Percentiles rank a stretch among this genome's conserved stretches.
phyloP scores from a whole-genome alignment of 2,113 vertebrate genomes.

The Zosterops pallidus region DNA sequence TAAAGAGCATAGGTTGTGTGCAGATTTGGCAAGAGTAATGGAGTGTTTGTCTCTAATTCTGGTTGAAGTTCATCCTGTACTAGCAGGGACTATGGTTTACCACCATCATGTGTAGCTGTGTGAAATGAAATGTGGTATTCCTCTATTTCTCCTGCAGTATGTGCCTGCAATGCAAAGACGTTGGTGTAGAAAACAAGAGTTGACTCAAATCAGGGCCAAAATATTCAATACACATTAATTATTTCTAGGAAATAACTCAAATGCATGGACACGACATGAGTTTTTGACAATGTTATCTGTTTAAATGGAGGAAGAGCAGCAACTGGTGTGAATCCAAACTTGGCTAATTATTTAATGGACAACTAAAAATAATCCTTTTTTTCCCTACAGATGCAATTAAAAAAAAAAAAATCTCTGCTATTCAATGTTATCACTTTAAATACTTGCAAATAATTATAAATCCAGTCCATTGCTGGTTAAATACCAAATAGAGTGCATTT shows the following conservation, averaged over 20 bases:
- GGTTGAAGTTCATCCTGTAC: not conserved
- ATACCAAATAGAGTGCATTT: not conserved
- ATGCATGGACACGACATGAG: not conserved
- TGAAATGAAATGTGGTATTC: not conserved
- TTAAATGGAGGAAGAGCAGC: not conserved
- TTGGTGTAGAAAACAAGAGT: not conserved
- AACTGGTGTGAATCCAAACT: not conserved
- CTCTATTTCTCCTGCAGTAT: not conserved
- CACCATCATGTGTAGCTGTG: not conserved
- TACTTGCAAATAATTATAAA: not conserved
- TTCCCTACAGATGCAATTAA: not conserved
- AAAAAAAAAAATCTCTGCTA: not conserved
- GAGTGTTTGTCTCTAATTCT: not conserved
- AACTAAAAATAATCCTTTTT: not conserved
- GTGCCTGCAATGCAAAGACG: not conserved
- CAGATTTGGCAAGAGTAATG: not conserved
- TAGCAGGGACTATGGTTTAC: not conserved
- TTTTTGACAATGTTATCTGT: not conserved
- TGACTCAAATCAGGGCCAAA: not conserved
- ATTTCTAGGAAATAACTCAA: not conserved
- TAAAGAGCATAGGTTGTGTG: not conserved
- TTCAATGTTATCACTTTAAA: not conserved
- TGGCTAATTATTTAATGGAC: not conserved
- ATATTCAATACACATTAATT: not conserved
- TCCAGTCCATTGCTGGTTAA: not conserved